Evolutionary conservation across 2,888 invertebrate genomes (phyloP), one percentile per base, ranked within the genome.

Genomic region (Chrysolina haemoptera): DNA sequence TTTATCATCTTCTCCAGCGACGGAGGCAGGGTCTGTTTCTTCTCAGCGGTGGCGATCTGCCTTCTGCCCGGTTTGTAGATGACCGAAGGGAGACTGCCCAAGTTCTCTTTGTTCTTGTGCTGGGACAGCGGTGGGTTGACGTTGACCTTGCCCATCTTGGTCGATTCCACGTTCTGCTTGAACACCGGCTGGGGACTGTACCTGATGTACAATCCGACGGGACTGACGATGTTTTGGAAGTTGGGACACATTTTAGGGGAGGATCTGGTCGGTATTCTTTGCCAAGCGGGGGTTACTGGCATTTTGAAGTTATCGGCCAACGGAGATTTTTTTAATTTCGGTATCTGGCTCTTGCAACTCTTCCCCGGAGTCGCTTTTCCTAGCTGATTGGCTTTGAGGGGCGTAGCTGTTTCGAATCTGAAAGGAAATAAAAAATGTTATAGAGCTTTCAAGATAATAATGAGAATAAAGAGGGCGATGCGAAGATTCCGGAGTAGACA

Each of bases 191-290:
- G 65, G 9, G 78, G 76, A 64, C 78, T 78, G 62, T 76, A 27
- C 27, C 76, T 75, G 48, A 78, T 78, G 40, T 78, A 78, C 46
- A 76, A 53, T 11, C 76, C 66, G 6, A 78, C 76, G 12, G 78
- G 78, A 20, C 78, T 78, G 11, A 76, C 68, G 9, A 78, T 68
- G 50, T 78, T 66, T 50, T 74, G 76, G 11, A 76, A 20, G 66
- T 59, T 27, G 8, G 27, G n/a, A 27, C 27, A 10, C 0, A 43
- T 22, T 48, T 67, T 74, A 8, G 67, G 63, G 12, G 67, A 22
- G 9, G 27, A 12, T 59, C 46, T 35, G 63, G 27, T 53, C 43
- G 67, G 50, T n/a, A 18, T 9, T 12, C 53, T 41, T n/a, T 64
- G 50, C 35, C 16, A 35, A 48, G 53, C 10, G 48, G 67, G 67